Conservation (phyloP, 1,140 invertebrate species). For the Drosophila varians region DNA sequence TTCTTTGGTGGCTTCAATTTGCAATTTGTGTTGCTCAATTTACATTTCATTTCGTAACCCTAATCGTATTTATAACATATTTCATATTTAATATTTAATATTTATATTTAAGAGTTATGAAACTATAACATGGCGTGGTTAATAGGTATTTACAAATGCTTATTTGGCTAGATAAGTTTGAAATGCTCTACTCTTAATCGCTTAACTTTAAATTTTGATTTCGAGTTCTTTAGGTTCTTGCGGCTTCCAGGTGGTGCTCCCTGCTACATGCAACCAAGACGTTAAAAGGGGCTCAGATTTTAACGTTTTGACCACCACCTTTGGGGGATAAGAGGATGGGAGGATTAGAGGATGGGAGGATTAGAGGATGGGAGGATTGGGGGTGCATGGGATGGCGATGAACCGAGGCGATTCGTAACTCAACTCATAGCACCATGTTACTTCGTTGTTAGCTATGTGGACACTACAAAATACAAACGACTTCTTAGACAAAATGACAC, state of each 20-base stretch:
- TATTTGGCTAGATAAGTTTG: constrained; percentile 43
- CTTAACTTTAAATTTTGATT: constrained; percentile 42
- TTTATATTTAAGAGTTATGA: constrained; percentile 36
- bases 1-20: constrained; percentile 82
- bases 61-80: constrained; percentile 30
- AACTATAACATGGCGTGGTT: constrained; percentile 40
- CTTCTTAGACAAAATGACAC: constrained; percentile 22
- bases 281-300: constrained; percentile 82
- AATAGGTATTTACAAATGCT: constrained; percentile 59
- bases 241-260: constrained; percentile 26
- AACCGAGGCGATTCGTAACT: constrained; percentile 59
- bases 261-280: constrained; percentile 57
- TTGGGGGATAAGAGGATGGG: constrained; percentile 3
- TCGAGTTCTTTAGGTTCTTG: constrained; percentile 17
- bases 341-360: too few relatives aligned
- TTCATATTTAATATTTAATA: constrained; percentile 4
- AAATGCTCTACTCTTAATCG: constrained; percentile 32
- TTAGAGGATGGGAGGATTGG: constrained; percentile 2
- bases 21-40: constrained; percentile 75
- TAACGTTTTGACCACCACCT: constrained; percentile 74
- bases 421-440: constrained; percentile 82
- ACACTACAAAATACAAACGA: constrained; percentile 26
- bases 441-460: constrained; percentile 75
- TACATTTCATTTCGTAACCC: constrained; percentile 50
- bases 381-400: constrained; percentile 5